Evolutionary conservation across 1,140 invertebrate genomes (phyloP).

Genomic region (Drosophila pseudoobscura): DNA sequence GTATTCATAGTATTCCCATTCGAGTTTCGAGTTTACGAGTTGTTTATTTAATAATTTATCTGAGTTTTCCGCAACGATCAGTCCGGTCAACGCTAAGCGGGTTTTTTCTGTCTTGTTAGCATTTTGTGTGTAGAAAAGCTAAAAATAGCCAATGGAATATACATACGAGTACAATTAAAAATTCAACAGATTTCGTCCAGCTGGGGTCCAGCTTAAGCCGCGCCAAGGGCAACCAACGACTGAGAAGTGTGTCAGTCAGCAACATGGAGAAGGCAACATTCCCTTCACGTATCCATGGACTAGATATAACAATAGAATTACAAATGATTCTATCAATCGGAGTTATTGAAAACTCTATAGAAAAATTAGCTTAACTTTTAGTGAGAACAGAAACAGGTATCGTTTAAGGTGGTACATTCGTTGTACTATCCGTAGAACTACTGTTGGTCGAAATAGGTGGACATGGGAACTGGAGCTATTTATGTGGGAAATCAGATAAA

Average conservation of each 20-base stretch:
- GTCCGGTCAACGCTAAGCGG: constrained; percentile 30
- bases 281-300: neutral
- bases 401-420: too few species aligned
- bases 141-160: constrained; percentile 53
- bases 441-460: too few species aligned
- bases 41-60: constrained; percentile 68
- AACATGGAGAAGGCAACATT: too few species aligned
- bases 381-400: too few species aligned
- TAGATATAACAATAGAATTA: neutral
- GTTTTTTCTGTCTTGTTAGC: constrained; percentile 56
- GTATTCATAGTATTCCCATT: constrained; percentile 22
- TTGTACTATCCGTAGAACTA: too few species aligned
- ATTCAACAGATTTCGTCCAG: constrained; percentile 19
- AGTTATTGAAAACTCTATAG: too few species aligned
- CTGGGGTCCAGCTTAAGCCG: constrained; percentile 18
- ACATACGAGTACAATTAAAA: too few species aligned
- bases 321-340: too few species aligned
- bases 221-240: constrained; percentile 20
- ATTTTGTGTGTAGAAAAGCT: constrained; percentile 52
- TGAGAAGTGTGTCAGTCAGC: constrained; percentile 36
- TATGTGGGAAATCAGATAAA: too few species aligned
- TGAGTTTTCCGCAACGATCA: constrained; percentile 60
- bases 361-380: too few species aligned
- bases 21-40: constrained; percentile 51
- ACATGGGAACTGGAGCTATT: too few species aligned